Percentiles rank a stretch among this genome's conserved stretches.
These are phyloP conservation scores for Morpho achilles DNA, from an alignment of 2,888 invertebrate species.

Conservation along the genomic window DNA sequence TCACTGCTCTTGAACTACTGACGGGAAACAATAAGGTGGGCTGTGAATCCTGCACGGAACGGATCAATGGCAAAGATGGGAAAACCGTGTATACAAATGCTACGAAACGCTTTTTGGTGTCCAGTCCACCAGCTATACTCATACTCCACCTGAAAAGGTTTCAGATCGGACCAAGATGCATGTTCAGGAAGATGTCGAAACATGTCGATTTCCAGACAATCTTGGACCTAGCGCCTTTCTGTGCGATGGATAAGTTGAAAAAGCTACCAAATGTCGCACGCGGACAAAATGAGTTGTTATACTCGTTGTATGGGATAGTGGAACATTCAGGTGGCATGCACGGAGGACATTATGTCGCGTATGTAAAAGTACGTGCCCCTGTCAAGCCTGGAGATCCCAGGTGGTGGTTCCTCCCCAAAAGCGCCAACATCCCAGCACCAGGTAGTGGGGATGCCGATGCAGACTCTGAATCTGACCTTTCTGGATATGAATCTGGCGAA, in stretches of 20 bases:
- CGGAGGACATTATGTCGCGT: constrained; percentile 93
- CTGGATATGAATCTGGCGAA: constrained; percentile 76
- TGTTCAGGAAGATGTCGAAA: constrained; percentile 90
- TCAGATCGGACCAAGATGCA: constrained; percentile 86
- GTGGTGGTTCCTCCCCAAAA: constrained; percentile 85
- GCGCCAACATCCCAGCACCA: constrained; percentile 75
- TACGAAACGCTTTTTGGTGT: constrained; percentile 91
- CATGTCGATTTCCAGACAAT: constrained; percentile 92
- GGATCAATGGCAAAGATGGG: constrained; percentile 82
- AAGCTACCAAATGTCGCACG: constrained; percentile 80
- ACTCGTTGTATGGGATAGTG: constrained; percentile 96
- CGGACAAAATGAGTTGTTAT: constrained; percentile 85
- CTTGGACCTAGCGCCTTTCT: constrained; percentile 94
- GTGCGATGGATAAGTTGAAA: constrained; percentile 83
- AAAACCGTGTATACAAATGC: constrained; percentile 90
- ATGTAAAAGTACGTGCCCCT: constrained; percentile 90
- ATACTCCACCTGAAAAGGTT: constrained; percentile 98
- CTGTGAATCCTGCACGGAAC: constrained; percentile 92
- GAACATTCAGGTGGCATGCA: constrained; percentile 95
- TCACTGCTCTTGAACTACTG: constrained; percentile 93
- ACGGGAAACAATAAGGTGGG: constrained; percentile 95
- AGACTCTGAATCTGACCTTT: constrained; percentile 79
- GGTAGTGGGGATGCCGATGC: constrained; percentile 56
- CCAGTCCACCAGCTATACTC: constrained; percentile 94
- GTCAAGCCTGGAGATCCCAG: constrained; percentile 81